Base-by-base conservation (phyloP, 2,888 invertebrate species). In the Ametastegia equiseti region DNA sequence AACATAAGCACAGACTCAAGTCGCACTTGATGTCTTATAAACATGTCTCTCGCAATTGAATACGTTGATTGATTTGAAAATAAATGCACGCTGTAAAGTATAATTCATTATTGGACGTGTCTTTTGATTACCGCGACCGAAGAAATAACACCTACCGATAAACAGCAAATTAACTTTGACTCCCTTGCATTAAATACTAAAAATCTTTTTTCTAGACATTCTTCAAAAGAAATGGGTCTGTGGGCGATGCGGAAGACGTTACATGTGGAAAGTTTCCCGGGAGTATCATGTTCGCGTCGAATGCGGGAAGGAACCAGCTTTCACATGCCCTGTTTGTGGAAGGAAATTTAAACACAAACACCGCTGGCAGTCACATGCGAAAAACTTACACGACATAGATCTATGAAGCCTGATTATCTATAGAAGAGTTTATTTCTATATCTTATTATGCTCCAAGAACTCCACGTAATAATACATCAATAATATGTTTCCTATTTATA, bases 271-370 rank as follows among this genome's bases (percentile, higher is more conserved):
- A 60, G 89, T 88, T 65, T 90, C 91, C 15, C 82, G 91, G 80
- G 86, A 86, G 83, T 88, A 89, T 80, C 91, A 91, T 65, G 86
- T 88, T 23, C 86, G 89, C 0, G 84, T 88, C 50, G 90, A 90
- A 77, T 92, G 92, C 83, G 91, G 91, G 50, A 90, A 90, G 82
- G 89, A 87, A 63, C 89, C 89, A 36, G 87, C 87, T 1, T 91
- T 89, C 81, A 86, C 87, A 71, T 92, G 92, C 80, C 82, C n/a
- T 80, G 85, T 84, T 80, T 87, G 88, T 71, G 84, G 85, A 45
- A 81, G 85, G 73, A 57, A 71, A 6, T 86, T 84, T 81, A 83
- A 84, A 54, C 85, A 85, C 69, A 82, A 83, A 57, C 81, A 83
- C 30, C 80, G 81, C 5, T 81, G 81, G 83, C 81, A 81, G 73